A percentile compares a stretch with the other conserved stretches of the same genome.
Conservation (phyloP, 2,113 vertebrate genomes). For the Bos javanicus region DNA sequence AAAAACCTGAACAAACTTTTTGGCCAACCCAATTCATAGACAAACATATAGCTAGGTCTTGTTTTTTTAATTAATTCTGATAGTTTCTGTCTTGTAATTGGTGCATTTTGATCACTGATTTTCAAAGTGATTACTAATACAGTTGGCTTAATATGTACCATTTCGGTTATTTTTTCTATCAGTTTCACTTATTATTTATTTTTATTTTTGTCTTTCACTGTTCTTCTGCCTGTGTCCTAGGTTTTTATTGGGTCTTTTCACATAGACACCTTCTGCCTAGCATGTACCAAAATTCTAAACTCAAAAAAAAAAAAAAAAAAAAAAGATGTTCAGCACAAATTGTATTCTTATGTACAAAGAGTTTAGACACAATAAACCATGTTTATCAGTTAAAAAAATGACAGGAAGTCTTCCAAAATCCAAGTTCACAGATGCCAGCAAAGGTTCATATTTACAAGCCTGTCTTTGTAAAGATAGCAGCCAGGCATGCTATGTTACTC, state of each 20-base stretch:
- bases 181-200: background rate
- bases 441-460: background rate
- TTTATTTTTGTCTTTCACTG: background rate
- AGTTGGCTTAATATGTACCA: background rate
- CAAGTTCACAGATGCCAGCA: background rate
- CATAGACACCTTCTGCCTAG: background rate
- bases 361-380: background rate
- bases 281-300: background rate
- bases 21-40: background rate
- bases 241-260: background rate
- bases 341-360: background rate
- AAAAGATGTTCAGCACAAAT: background rate
- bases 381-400: background rate
- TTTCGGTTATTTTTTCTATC: background rate
- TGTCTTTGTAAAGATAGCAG: background rate
- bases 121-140: background rate
- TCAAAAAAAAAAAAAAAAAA: background rate
- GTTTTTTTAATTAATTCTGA: background rate
- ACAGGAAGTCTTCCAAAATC: background rate
- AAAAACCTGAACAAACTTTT: background rate
- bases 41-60: background rate
- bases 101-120: background rate
- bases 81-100: background rate
- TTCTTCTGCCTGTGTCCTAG: background rate
- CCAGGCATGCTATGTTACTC: background rate